Base-by-base conservation (phyloP, 2,888 invertebrate genomes). In the Hydropsyche betteni region DNA sequence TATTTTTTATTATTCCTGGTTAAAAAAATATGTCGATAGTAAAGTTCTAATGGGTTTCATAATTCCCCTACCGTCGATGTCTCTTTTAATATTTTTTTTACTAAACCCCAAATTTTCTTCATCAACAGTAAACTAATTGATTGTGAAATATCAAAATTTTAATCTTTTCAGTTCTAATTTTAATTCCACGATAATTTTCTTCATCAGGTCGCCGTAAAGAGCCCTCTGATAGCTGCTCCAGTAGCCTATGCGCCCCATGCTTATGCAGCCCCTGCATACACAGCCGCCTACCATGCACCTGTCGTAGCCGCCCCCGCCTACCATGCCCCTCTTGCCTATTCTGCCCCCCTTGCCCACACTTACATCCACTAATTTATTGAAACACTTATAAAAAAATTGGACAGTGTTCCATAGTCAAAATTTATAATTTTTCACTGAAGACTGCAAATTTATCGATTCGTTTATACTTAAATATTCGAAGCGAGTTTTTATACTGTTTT, bases 261-360 rank as follows among this genome's bases (percentile, higher is more conserved):
- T 55, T 85, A 85, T 80, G 82, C 85, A 50, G 80, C 81, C 36
- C 80, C 38, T 12, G 83, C 84, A 74, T 81, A 84, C 73, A 81
- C 81, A 64, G 81, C 82, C n/a, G 80, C 82, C 73, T 80, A 81
- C 74, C 76, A 80, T 80, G 75, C 81, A 16, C 77, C 77, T 77
- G 81, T 80, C 69, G 79, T 80, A 68, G 80, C 80, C 75, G 80
- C 79, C 69, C 78, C 77, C 44, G 80, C 80, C 50, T 80, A 76
- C 73, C 78, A 76, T 12, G 80, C 81, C 2, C 83, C 83, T 52
- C 79, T 84, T 55, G 81, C 85, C 16, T 85, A 85, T 80, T 80
- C 84, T 68, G 80, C 85, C 0, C 83, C 86, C 34, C 69, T 80
- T 75, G 80, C 79, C 50, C 74, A 73, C 38, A 58, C 79, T 34